These are phyloP conservation scores for Glaucidium brasilianum DNA, from an alignment of 2,113 vertebrate genomes.

Conservation along the genomic window DNA sequence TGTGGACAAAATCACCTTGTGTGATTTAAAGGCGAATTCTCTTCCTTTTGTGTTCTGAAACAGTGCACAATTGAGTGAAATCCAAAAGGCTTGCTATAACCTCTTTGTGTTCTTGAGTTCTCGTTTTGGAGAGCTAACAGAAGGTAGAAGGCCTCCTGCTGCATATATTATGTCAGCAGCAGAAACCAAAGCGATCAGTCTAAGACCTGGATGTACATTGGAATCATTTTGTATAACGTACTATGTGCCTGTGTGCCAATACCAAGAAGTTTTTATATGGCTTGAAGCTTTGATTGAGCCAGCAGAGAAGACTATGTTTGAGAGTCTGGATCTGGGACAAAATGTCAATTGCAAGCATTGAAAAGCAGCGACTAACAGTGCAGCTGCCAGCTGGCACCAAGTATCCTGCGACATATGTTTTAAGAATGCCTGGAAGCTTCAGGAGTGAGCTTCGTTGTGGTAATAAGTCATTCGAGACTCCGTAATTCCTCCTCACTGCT, in stretches of 20 bases:
- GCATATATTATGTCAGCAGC: conserved; percentile 6
- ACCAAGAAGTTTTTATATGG: background rate
- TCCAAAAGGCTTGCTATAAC: background rate
- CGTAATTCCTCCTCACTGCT: background rate
- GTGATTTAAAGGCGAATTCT: background rate
- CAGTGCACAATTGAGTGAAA: background rate
- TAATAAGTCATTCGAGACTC: background rate
- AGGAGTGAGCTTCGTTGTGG: background rate
- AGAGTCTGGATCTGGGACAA: conserved; percentile 36
- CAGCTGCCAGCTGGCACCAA: conserved; percentile 47
- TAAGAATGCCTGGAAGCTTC: conserved; percentile 32
- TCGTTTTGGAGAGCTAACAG: background rate
- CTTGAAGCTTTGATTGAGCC: background rate
- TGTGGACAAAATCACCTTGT: background rate
- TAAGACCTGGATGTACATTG: background rate
- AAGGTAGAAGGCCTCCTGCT: conserved; percentile 30
- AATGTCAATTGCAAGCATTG: background rate
- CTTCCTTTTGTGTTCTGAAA: background rate
- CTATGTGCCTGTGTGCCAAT: background rate
- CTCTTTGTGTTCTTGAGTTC: conserved; percentile 17
- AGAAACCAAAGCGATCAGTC: conserved; percentile 8
- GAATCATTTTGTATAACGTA: background rate
- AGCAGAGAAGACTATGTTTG: conserved; percentile 6
- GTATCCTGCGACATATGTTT: background rate
- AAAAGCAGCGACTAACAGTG: background rate